Evolutionary conservation across 1,140 invertebrate species (phyloP), one percentile per base, ranked within the genome.

Genomic region (Phymorhynchus buccinoides): DNA sequence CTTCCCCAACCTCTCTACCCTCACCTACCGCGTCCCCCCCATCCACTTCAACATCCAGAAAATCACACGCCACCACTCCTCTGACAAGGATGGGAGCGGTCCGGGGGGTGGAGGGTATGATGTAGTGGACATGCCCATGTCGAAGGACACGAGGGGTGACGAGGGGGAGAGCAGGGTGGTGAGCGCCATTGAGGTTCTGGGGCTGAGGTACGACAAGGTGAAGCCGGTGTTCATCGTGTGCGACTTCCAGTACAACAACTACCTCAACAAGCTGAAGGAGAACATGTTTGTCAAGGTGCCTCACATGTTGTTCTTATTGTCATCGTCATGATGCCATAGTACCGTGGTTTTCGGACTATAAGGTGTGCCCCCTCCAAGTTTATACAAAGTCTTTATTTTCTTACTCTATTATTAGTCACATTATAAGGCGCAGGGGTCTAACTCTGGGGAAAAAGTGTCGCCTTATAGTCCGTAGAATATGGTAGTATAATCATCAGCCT

Each of bases 21-120:
- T 79, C 18, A 87, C 82, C 9, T 87, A 87, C 84, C 41, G 86
- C 4, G 86, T 87, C 9, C 86, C 86, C 37, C 86, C 86, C 22
- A 77, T 87, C n/a, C 86, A 87, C 56, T 87, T 87, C 56, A 87
- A 87, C 80, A 87, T 87, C 56, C 86, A 87, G 83, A 84, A 84
- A 39, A 78, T 87, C 30, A 44, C n/a, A 4, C 3, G 30, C 77
- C 14, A 30, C 7, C 32, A 14, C 18, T n/a, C n/a, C n/a, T n/a
- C n/a, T n/a, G n/a, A n/a, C n/a, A n/a, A 16, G 37, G 3, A 37
- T 48, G 68, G 41, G 14, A 32, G n/a, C 32, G 18, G 41, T n/a
- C 48, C 27, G n/a, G n/a, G n/a, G n/a, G 44, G 77, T 18, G 71
- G 41, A 16, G 22, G 66, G 0, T 42, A 83, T 32, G 80, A 83